Evolutionary conservation across 2,797 vertebrate genomes (phyloP).

Genomic region (Malurus splendens): DNA sequence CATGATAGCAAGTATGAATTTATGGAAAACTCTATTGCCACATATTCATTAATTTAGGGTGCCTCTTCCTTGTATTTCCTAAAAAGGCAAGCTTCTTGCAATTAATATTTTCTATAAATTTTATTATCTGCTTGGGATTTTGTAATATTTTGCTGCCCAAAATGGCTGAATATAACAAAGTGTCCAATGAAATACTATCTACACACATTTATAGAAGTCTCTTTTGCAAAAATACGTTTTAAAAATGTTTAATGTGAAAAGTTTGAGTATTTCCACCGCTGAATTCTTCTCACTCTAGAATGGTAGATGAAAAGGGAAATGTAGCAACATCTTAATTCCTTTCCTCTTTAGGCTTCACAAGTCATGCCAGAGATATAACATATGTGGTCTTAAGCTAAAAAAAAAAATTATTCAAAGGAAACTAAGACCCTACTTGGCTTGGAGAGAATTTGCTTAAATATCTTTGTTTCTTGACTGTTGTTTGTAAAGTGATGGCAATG

Average conservation of each 20-base stretch:
- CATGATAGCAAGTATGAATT: background rate
- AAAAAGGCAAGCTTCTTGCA: background rate
- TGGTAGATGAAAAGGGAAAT: background rate
- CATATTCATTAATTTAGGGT: background rate
- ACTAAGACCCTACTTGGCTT: background rate
- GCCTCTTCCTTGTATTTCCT: background rate
- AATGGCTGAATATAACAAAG: background rate
- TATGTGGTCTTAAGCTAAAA: background rate
- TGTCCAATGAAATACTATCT: background rate
- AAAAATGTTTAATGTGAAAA: background rate
- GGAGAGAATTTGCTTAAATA: background rate
- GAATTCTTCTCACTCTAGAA: background rate
- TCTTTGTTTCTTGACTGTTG: background rate
- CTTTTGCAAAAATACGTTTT: background rate
- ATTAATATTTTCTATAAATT: background rate
- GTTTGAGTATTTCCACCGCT: background rate
- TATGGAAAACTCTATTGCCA: background rate
- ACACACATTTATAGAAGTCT: background rate
- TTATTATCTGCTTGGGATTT: rapidly evolving
- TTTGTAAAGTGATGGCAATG: background rate
- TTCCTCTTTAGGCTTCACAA: background rate
- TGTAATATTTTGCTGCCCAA: background rate
- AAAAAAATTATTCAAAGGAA: background rate
- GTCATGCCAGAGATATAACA: background rate
- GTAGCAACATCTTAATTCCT: background rate